Evolutionary conservation across 2,113 vertebrate genomes (phyloP), one percentile per base, ranked within the genome.

Genomic region (Campylomormyrus tamandua): DNA sequence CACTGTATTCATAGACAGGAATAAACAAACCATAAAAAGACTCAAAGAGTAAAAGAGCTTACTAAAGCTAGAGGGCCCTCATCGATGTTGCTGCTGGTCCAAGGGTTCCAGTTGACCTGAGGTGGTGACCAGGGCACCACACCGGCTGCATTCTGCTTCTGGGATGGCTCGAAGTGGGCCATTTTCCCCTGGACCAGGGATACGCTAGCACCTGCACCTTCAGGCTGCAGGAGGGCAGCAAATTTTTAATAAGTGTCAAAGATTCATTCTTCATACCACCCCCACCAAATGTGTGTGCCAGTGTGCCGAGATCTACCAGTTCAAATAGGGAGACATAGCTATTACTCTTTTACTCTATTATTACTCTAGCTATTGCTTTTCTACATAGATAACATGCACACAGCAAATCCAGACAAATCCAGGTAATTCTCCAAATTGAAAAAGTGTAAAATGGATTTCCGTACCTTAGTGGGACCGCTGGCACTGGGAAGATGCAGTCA

Each of bases 101-200:
- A 99, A 27, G 98, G 98, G 95, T 99, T 99, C 98, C 98, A 99
- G 95, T 99, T 99, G 92, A 97, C 96, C 87, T 99, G 98, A 1
- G 98, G 98, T 0, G 98, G 98, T 5, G 98, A 99, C 98, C 98
- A 99, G 0, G 98, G 98, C 70, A 99, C 97, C 53, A 98, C 98
- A 0, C 97, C 98, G 0, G 91, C 92, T 0, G 91, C 93, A 48
- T 89, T 97, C 90, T 99, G 98, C 45, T 94, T 95, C 93, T 98
- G 97, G 0, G 97, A 97, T 0, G 98, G 98, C 92, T 99, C 98
- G 27, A 99, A 99, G 1, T 96, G 92, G 3, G 97, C 97, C 94
- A 99, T 88, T 94, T 99, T 99, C 10, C 95, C 97, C 93, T 98
- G 95, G 13, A 93, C 94, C 91, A 99, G 96, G 50, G 95, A 92